Evolutionary conservation across 2,113 vertebrate species (phyloP), one percentile per base, ranked within the genome.

Genomic region (Lutjanus erythropterus): DNA sequence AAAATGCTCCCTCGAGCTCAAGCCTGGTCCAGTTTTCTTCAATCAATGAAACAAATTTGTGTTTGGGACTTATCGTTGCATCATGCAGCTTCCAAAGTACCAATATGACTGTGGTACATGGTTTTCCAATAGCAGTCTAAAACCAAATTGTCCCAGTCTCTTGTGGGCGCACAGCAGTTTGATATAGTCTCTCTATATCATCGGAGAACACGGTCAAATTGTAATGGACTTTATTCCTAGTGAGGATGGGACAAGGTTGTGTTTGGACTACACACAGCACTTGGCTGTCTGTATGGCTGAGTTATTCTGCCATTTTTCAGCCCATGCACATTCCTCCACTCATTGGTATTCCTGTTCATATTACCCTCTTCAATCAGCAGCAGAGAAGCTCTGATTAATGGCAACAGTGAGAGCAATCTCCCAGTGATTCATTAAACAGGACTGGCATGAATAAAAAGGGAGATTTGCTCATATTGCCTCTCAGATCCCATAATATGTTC

Each of bases 321-420:
- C 76, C 52, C 3, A 3, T 46, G 47, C 87, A 78, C 88, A 89
- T 89, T 90, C 88, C 80, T 78, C 66, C 76, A 80, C 90, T 93
- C 92, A 92, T 93, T 93, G 89, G 83, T 93, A 94, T 94, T 93
- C 90, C 85, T 91, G 82, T 88, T 93, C 89, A 90, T 92, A 90
- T 91, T 92, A 88, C 84, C 78, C 90, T 86, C 90, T 90, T 93
- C 92, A 94, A 93, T 94, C 92, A 93, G 88, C 78, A 50, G 86
- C 75, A 47, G 84, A 92, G 90, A 83, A 85, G 72, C 87, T 87
- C 83, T 91, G 90, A 93, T 93, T 92, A 93, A 93, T 91, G 90
- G 90, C 89, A 90, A 90, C 90, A 85, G 85, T 90, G 89, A 89
- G 90, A 88, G 91, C 88, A 89, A 91, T 92, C 92, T 92, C 86